Base-by-base conservation (phyloP, 2,888 invertebrate species). In the Leptopilina myrica region DNA sequence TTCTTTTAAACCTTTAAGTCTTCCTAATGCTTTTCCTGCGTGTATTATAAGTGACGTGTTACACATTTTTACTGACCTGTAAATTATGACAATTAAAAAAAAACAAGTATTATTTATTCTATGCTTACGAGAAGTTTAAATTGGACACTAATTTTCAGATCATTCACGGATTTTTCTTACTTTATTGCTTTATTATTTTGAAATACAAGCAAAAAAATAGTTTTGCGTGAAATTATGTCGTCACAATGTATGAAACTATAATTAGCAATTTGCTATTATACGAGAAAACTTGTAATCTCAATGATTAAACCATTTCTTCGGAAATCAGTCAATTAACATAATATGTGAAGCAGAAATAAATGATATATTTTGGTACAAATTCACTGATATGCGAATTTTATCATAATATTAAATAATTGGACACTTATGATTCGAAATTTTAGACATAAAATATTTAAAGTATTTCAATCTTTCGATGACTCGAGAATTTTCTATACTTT, bases 41-140 rank as follows among this genome's bases (percentile, higher is more conserved):
- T 43, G 43, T 43, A 43, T 40, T 26, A 53, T 73, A 73, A 73
- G 26, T 73, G 73, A 26, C 12, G 56, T 49, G 56, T 73, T 73
- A 69, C 26, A 53, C 26, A 53, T 73, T 33, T 56, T 73, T 73
- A 56, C 5, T 2, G 26, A 53, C n/a, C 5, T 33, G 53, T 73
- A n/a, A 49, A 56, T 49, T 56, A 20, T 33, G 26, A 73, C 14
- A 73, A 9, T 26, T 73, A 2, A 3, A 62, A 62, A 62, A 59
- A 59, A 15, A 15, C 14, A 15, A 7, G 7, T n/a, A n/a, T 59
- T n/a, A 15, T 15, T 15, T 5, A 15, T n/a, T 33, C 20, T 20
- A 5, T 33, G 33, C 33, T 33, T 33, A 33, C 33, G 33, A 33
- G n/a, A 59, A 59, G n/a, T 6, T 7, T n/a, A 59, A 59, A n/a